Conservation (phyloP, 2,888 invertebrate genomes). For the Strigamia maritima region DNA sequence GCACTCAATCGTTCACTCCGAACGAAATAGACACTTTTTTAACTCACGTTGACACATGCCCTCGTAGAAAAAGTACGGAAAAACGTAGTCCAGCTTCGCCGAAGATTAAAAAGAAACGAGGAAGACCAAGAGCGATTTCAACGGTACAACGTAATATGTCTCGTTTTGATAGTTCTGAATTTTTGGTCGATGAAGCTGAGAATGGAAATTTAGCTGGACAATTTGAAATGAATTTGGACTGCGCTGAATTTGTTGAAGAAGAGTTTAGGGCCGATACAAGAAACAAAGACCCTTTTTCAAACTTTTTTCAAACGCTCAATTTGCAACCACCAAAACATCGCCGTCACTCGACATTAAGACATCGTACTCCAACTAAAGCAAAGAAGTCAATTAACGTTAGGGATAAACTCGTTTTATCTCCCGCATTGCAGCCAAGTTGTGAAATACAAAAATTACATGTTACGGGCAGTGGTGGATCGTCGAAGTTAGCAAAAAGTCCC, state of each 20-base stretch:
- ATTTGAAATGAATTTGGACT: not conserved
- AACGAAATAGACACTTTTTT: not conserved
- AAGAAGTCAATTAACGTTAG: not conserved
- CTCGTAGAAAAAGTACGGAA: not conserved
- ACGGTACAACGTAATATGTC: not conserved
- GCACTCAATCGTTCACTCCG: not conserved
- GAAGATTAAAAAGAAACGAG: not conserved
- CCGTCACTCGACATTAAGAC: not conserved
- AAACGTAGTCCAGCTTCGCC: not conserved
- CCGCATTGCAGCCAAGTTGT: not conserved
- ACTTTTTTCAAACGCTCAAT: not conserved
- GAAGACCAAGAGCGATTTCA: not conserved
- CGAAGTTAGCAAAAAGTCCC: not conserved
- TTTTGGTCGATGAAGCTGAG: not conserved
- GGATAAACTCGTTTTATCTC: not conserved
- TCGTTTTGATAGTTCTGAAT: not conserved
- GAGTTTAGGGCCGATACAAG: not conserved
- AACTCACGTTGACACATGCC: not conserved
- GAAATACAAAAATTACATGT: not conserved
- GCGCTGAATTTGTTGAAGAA: not conserved
- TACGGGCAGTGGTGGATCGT: not conserved
- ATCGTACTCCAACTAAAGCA: not conserved
- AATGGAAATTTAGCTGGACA: not conserved
- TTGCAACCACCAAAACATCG: not conserved
- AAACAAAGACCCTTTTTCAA: not conserved